A percentile compares a stretch with the other conserved stretches of the same genome.
Evolutionary conservation across 2,888 invertebrate genomes (phyloP).

Genomic region (Lasioglossum villosulum): DNA sequence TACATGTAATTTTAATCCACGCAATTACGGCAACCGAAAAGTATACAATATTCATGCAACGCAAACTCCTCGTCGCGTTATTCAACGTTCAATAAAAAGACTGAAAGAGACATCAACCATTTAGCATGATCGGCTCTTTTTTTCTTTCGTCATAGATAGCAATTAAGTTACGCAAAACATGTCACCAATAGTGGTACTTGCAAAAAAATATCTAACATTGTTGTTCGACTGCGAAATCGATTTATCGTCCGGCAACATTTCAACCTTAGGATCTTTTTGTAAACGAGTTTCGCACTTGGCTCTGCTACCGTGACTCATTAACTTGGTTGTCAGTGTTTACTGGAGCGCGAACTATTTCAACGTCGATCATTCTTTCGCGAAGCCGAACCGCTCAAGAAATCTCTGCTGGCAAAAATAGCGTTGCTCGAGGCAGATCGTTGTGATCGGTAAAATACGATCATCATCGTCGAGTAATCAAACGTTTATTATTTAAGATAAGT

Average conservation of each 20-base stretch:
- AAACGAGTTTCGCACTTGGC: neutral
- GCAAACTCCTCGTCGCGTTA: neutral
- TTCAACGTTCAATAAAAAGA: neutral
- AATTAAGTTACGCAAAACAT: neutral
- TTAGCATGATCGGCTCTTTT: neutral
- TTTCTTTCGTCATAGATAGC: neutral
- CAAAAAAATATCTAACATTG: neutral
- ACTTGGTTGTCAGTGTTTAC: too few relatives aligned
- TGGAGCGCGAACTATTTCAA: too few relatives aligned
- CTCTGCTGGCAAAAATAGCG: too few relatives aligned
- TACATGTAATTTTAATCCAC: neutral
- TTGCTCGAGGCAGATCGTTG: too few relatives aligned
- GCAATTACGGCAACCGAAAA: neutral
- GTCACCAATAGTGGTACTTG: neutral
- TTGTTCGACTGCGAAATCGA: slow-evolving; percentile 6
- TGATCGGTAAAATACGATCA: too few relatives aligned
- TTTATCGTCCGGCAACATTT: neutral
- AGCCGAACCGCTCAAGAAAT: too few relatives aligned
- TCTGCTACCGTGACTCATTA: slow-evolving; percentile 17
- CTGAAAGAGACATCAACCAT: neutral
- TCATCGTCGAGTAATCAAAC: too few relatives aligned
- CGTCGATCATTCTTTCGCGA: too few relatives aligned
- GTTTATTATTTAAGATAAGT: too few relatives aligned
- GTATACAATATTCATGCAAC: neutral
- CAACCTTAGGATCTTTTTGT: neutral